Base-by-base conservation (phyloP, 2,113 vertebrate species). In the Brachypodius melanocephalos region DNA sequence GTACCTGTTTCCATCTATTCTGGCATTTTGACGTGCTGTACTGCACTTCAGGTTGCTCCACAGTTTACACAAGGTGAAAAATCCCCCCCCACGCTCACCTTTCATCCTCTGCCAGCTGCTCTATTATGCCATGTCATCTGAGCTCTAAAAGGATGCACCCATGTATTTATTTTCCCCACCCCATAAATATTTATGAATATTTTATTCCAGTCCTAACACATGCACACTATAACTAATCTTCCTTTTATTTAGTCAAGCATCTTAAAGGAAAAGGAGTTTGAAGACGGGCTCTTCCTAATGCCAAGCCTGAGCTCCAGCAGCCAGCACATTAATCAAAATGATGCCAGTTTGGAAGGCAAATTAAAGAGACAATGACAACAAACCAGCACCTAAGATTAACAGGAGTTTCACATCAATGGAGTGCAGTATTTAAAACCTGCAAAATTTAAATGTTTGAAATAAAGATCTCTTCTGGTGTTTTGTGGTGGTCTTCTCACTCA, bases 141-240 rank as follows among this genome's bases (percentile, higher is more conserved):
- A 82, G 25, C 36, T 93, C 75, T 78, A 87, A 87, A 69, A 88
- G 58, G 42, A 89, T 32, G 49, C 74, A 92, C 20, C 58, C 55
- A 38, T 11, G 38, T 58, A 69, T 65, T 89, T 85, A 10, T 73
- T 92, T 85, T 86, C 66, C 87, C 58, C 62, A 88, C 42, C 32
- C 73, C 40, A 86, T 94, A 93, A 94, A 94, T 76, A 91, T 88
- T 89, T 76, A 95, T 66, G 77, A 94, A 49, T 76, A 46, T 72
- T 89, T 89, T 72, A 75, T 54, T 82, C 66, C 58, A 89, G 42
- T 42, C 58, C 74, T 91, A 79, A 88, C 78, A 85, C 49, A 91
- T 10, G 57, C 36, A 45, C 19, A 46, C 19, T 49, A 4, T 16
- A 85, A 57, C 62, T 68, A 55, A 81, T 71, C 57, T 88, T 74